Evolutionary conservation across 2,113 vertebrate species (phyloP), one percentile per base, ranked within the genome.

Genomic region (Labeo catla): DNA sequence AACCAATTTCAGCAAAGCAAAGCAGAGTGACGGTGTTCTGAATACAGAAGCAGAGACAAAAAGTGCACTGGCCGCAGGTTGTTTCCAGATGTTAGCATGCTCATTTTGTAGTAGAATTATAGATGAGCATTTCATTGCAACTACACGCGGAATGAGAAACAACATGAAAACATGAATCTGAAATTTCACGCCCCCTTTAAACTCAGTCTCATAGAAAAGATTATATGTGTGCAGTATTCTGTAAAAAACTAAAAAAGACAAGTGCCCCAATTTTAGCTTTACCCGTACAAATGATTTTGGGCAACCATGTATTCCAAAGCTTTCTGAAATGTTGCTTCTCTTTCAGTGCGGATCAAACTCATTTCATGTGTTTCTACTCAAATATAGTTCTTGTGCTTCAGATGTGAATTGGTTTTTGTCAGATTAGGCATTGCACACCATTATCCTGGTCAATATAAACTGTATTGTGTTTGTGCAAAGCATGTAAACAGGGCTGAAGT

Each of bases 221-320:
- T 39, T n/a, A 59, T 43, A 13, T 39, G 47, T 50, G 15, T 1
- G 7, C 63, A 36, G 63, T 34, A 11, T 50, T 57, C 6, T 59
- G 16, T 21, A 59, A 8, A 59, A 21, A 59, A 8, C 16, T 19
- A 57, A 52, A 52, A 13, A 52, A 39, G 73, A 76, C 73, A 28
- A 79, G 54, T 78, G 61, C 45, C 39, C 39, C 43, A 81, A 81
- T 65, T 81, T 81, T 28, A 49, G 13, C 59, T 81, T 28, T 19
- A 47, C 8, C 43, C 9, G 21, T 43, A 47, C 21, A 28, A 81
- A 63, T 81, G 78, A 81, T 81, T 63, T 65, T 16, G 12, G 6
- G 21, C 78, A 65, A 47, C 78, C 21, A 9, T 63, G 78, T 28
- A 63, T 81, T 47, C 47, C 78, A 81, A 63, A 81, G 39, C 39